phyloP scores from a whole-genome alignment of 2,888 invertebrate species.

The Chouioia cunea region DNA sequence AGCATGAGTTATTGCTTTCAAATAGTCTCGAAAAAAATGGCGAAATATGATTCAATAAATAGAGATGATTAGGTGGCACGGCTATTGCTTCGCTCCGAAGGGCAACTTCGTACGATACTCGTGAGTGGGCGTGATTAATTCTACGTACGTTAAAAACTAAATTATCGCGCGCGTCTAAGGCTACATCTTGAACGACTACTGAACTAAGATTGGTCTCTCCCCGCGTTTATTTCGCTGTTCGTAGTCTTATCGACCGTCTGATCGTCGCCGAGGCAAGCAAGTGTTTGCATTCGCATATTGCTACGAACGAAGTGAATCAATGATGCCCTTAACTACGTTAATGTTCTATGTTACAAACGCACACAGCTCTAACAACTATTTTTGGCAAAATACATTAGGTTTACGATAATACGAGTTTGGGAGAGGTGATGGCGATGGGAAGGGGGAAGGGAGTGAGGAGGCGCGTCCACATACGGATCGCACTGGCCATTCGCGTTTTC shows the following conservation, averaged over 20 bases:
- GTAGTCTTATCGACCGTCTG: not conserved
- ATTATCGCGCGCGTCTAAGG: conserved; percentile 56
- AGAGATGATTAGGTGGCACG: not conserved
- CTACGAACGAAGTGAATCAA: conserved; percentile 39
- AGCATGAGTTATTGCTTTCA: conserved; percentile 28
- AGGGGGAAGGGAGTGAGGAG: not conserved
- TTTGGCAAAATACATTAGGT: conserved; percentile 68
- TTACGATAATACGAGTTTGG: conserved; percentile 54
- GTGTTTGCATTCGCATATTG: conserved; percentile 1
- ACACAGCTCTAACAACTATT: conserved; percentile 68
- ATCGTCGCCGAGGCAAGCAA: conserved; percentile 21
- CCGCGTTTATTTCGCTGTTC: conserved; percentile 6
- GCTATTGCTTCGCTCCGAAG: conserved; percentile 20
- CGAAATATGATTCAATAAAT: conserved; percentile 13
- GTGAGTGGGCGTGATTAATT: conserved; percentile 28
- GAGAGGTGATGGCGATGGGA: no score
- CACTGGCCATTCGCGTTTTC: conserved; percentile 63
- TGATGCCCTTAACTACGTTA: conserved; percentile 67
- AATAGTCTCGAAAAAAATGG: conserved; percentile 38
- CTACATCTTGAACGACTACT: conserved; percentile 63
- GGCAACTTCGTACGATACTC: conserved; percentile 36
- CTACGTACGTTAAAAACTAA: conserved; percentile 50
- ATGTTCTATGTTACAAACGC: conserved; percentile 67
- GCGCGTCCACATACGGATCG: conserved; percentile 62
- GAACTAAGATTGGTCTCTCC: conserved; percentile 30